phyloP scores from a whole-genome alignment of 2,888 invertebrate genomes.

The Cheilosia vulpina region DNA sequence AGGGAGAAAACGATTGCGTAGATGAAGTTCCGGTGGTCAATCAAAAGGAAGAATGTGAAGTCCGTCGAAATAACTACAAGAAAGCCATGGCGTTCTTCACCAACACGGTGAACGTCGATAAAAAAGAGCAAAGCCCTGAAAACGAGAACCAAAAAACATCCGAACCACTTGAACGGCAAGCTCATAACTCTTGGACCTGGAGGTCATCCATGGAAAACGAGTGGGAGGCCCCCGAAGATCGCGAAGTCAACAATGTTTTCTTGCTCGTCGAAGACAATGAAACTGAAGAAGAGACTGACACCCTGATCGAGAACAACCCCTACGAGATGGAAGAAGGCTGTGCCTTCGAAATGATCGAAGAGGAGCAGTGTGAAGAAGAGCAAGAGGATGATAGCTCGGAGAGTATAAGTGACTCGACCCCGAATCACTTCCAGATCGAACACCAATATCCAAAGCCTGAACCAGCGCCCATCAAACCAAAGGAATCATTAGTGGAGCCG shows the following conservation, averaged over 20 bases:
- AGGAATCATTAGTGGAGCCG: constrained; percentile 3
- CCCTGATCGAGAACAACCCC: constrained; percentile 74
- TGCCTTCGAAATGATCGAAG: constrained; percentile 37
- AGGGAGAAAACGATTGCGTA: constrained; percentile 67
- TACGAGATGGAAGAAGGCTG: constrained; percentile 77
- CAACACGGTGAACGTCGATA: constrained; percentile 79
- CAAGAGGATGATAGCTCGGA: constrained; percentile 60
- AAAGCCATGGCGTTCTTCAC: constrained; percentile 82
- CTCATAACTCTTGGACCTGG: constrained; percentile 63
- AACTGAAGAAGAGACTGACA: constrained; percentile 76
- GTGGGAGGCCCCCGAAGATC: constrained; percentile 44
- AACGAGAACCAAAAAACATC: constrained; percentile 21
- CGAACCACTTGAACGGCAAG: constrained; percentile 37
- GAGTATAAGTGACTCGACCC: constrained; percentile 76
- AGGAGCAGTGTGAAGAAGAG: constrained; percentile 71
- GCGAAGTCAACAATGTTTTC: constrained; percentile 17
- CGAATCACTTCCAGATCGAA: constrained; percentile 77
- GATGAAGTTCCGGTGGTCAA: constrained; percentile 67
- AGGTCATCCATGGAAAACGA: constrained; percentile 51
- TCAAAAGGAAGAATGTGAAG: constrained; percentile 78
- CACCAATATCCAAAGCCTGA: constrained; percentile 61
- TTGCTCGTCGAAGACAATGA: constrained; percentile 52
- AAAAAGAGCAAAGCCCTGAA: constrained; percentile 75
- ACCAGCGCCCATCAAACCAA: constrained; percentile 76
- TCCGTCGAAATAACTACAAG: constrained; percentile 80